These are phyloP conservation scores for Oxygymnocypris stewartii DNA, from an alignment of 2,113 vertebrate genomes.

Conservation along the genomic window DNA sequence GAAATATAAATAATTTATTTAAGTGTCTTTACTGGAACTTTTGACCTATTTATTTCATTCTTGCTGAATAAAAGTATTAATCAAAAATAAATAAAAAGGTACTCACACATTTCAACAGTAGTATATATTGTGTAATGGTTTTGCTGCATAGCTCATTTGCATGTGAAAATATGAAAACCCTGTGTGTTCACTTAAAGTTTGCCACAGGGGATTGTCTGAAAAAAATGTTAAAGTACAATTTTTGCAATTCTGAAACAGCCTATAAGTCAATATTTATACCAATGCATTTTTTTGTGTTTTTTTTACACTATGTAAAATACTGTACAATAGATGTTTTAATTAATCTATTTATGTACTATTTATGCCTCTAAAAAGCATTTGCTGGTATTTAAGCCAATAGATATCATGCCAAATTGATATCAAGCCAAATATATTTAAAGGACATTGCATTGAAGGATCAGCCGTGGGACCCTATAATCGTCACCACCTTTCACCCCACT, in stretches of 20 bases:
- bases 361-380: not conserved
- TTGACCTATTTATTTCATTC: not conserved
- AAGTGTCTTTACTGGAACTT: not conserved
- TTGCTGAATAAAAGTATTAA: not conserved
- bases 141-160: not conserved
- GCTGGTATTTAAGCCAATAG: not conserved
- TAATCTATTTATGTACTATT: not conserved
- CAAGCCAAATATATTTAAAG: not conserved
- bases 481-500: too few relatives aligned
- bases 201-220: not conserved
- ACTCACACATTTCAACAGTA: not conserved
- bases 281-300: not conserved
- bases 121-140: not conserved
- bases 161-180: not conserved
- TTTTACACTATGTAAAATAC: not conserved
- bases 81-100: not conserved
- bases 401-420: too few relatives aligned
- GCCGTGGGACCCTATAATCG: too few relatives aligned
- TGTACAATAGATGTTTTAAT: not conserved
- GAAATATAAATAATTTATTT: not conserved
- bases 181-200: not conserved
- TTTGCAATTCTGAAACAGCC: not conserved
- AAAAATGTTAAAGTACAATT: not conserved
- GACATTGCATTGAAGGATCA: not conserved
- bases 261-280: not conserved